Conservation (phyloP, 2,888 invertebrate genomes). For the Formica aserva region DNA sequence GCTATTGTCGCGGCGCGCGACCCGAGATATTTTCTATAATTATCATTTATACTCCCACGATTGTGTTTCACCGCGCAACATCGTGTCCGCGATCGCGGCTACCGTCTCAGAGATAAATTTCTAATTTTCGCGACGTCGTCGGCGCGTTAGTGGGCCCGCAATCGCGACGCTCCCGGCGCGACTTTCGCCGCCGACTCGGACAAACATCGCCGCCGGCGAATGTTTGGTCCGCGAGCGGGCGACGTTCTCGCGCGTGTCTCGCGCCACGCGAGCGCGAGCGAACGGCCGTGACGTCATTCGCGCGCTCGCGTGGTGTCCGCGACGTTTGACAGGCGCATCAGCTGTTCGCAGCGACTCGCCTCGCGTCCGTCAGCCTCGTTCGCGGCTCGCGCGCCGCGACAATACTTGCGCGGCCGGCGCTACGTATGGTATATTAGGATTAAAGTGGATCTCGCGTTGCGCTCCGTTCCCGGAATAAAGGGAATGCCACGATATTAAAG, state of each 20-base stretch:
- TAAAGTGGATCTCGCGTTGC: slow-evolving; percentile 81
- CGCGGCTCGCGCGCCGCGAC: slow-evolving; percentile 60
- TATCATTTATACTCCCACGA: slow-evolving; percentile 13
- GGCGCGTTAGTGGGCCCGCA: background rate
- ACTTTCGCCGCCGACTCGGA: slow-evolving; percentile 68
- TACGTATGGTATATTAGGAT: slow-evolving; percentile 81
- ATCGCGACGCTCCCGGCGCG: slow-evolving; percentile 58
- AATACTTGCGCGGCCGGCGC: slow-evolving; percentile 69
- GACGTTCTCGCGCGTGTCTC: slow-evolving; percentile 13
- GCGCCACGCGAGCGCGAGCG: slow-evolving; percentile 1
- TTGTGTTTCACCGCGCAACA: background rate
- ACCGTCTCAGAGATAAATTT: slow-evolving; percentile 73
- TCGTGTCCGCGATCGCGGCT: background rate
- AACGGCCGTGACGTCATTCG: slow-evolving; percentile 56
- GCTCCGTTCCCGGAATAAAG: slow-evolving; percentile 81
- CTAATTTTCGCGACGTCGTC: slow-evolving; percentile 60
- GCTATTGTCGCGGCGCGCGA: slow-evolving; percentile 65
- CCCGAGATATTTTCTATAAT: slow-evolving; percentile 71
- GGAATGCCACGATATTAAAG: slow-evolving; percentile 82
- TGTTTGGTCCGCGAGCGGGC: slow-evolving; percentile 66
- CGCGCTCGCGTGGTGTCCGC: background rate
- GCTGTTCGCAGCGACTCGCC: background rate
- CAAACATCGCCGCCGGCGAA: slow-evolving; percentile 75
- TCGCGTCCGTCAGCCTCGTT: background rate
- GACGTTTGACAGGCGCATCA: background rate